A percentile compares a stretch with the other conserved stretches of the same genome.
Evolutionary conservation across 2,888 invertebrate species (phyloP).

Genomic region (Silvanus unidentatus): DNA sequence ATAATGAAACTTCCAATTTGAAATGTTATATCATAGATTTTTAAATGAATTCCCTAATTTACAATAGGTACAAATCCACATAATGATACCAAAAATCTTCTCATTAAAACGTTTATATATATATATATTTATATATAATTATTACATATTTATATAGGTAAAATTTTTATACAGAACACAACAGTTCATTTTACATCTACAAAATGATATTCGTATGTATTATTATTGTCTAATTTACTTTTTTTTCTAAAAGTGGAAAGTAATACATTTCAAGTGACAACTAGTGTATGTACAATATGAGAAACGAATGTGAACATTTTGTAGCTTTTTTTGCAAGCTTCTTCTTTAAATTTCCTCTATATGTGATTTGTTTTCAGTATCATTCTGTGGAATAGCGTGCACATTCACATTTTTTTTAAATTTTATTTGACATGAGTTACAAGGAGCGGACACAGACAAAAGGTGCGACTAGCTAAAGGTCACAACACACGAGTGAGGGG

Average conservation of each 20-base stretch:
- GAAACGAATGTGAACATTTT: background rate
- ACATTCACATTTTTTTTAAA: conserved; percentile 30
- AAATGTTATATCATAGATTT: conserved; percentile 37
- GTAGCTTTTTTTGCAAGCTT: background rate
- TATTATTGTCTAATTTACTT: conserved; percentile 34
- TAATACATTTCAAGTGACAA: conserved; percentile 16
- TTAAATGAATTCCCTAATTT: conserved; percentile 38
- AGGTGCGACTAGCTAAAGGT: conserved; percentile 36
- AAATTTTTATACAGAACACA: conserved; percentile 1
- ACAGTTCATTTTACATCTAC: background rate
- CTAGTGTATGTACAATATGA: conserved; percentile 37
- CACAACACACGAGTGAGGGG: conserved; percentile 43
- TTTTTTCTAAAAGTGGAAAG: background rate
- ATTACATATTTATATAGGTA: background rate
- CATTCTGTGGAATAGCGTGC: conserved; percentile 37
- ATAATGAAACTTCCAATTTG: conserved; percentile 47
- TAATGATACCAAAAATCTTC: conserved; percentile 20
- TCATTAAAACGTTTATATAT: background rate
- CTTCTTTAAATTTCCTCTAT: no score
- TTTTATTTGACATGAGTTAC: conserved; percentile 21
- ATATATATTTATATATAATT: conserved; percentile 2
- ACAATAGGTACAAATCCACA: conserved; percentile 37
- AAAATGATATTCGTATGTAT: conserved; percentile 17
- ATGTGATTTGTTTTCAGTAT: conserved; percentile 12
- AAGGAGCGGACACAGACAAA: conserved; percentile 41